Evolutionary conservation across 2,797 vertebrate genomes (phyloP).

Genomic region (Helicolenus hilgendorfi): DNA sequence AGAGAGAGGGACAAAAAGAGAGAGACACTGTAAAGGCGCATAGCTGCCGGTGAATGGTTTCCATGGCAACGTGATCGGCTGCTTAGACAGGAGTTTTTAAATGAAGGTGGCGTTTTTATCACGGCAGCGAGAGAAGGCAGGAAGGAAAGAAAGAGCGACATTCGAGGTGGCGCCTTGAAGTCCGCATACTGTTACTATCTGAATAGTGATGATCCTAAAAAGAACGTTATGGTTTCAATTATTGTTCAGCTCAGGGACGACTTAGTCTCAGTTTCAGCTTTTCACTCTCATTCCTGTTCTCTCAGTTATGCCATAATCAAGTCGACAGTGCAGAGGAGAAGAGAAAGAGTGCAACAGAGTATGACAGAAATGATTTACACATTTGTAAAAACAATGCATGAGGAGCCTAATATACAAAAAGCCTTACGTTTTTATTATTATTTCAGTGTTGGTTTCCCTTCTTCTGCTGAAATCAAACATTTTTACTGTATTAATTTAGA

Average conservation of each 20-base stretch:
- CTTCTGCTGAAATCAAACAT: too few relatives aligned
- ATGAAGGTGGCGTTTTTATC: conserved; percentile 72
- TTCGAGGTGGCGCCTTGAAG: conserved; percentile 45
- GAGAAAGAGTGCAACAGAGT: background rate
- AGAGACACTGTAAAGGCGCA: conserved; percentile 19
- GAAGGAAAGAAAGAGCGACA: conserved; percentile 9
- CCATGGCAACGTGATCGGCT: conserved; percentile 79
- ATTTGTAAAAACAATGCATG: too few relatives aligned
- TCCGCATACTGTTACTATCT: background rate
- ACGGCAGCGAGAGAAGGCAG: conserved; percentile 40
- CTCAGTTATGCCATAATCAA: background rate
- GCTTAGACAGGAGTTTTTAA: conserved; percentile 73
- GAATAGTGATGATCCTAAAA: background rate
- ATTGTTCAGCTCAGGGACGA: conserved; percentile 7
- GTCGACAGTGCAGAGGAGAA: background rate
- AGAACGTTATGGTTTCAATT: conserved; percentile 13
- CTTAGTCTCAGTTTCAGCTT: conserved; percentile 1
- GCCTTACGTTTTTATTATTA: too few relatives aligned
- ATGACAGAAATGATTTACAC: background rate
- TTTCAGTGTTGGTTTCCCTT: too few relatives aligned
- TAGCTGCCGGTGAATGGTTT: conserved; percentile 74
- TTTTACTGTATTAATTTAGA: too few relatives aligned
- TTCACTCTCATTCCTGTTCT: background rate
- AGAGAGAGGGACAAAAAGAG: background rate
- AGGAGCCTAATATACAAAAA: too few relatives aligned